Conservation (phyloP, 2,113 vertebrate species). For the Catharus minimus region DNA sequence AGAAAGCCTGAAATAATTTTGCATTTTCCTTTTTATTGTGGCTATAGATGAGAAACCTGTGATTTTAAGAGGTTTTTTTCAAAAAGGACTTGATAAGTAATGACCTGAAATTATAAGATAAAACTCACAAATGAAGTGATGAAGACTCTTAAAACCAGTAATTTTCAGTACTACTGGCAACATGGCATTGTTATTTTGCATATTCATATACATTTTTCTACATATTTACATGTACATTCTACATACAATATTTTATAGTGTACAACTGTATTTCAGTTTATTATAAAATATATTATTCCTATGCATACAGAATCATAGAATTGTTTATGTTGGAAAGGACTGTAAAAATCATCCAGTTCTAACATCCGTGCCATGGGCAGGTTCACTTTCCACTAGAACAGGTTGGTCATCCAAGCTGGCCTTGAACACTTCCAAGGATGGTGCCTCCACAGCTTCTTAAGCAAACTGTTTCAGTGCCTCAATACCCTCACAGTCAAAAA, state of each 20-base stretch:
- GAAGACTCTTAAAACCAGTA: background rate
- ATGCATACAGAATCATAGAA: background rate
- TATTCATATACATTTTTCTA: background rate
- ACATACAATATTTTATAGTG: background rate
- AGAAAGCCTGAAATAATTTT: background rate
- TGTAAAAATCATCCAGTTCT: background rate
- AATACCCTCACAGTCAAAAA: background rate
- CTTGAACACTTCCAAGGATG: background rate
- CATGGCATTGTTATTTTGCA: background rate
- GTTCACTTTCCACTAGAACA: background rate
- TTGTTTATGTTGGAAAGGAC: background rate
- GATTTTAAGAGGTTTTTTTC: background rate
- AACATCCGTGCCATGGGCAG: background rate
- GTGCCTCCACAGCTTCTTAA: background rate
- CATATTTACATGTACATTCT: no score
- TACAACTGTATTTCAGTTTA: no score
- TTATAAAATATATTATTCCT: background rate
- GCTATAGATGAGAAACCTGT: background rate
- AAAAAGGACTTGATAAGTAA: background rate
- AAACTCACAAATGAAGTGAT: background rate
- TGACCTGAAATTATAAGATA: background rate
- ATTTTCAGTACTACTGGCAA: background rate
- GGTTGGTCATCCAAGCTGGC: background rate
- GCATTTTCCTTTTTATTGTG: background rate
- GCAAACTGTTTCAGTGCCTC: background rate